A percentile compares a stretch with the other conserved stretches of the same genome.
These are phyloP conservation scores for Allobates femoralis DNA, from an alignment of 2,797 vertebrate species.

Conservation along the genomic window DNA sequence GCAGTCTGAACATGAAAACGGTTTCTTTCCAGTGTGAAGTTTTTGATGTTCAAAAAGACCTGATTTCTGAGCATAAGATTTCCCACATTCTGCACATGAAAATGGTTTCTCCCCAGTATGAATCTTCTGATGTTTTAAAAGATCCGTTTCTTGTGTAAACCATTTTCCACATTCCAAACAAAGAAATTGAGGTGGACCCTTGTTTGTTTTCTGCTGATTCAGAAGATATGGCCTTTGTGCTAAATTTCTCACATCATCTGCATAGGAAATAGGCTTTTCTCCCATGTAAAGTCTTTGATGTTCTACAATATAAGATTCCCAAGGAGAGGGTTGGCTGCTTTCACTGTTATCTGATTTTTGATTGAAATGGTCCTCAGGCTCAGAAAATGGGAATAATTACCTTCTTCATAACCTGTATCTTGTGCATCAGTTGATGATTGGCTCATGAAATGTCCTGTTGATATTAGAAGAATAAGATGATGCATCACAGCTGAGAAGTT, in stretches of 20 bases:
- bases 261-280: not conserved
- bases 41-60: not conserved
- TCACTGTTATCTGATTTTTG: not conserved
- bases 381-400: not conserved
- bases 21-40: constrained; percentile 17
- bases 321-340: not conserved
- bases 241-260: not conserved
- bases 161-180: constrained; percentile 22
- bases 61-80: constrained; percentile 21
- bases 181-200: not conserved
- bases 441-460: not conserved
- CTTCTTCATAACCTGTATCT: not conserved
- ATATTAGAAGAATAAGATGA: not conserved
- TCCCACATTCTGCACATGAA: not conserved
- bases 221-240: not conserved
- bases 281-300: not conserved
- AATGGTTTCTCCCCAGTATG: constrained; percentile 8
- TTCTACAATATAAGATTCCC: not conserved
- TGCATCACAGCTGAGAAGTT: not conserved
- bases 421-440: not conserved
- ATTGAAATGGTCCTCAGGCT: not conserved
- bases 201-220: not conserved
- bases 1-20: not conserved
- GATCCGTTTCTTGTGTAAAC: constrained; percentile 13
- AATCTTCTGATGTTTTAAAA: constrained; percentile 20